Evolutionary conservation across 2,888 invertebrate genomes (phyloP), one percentile per base, ranked within the genome.

Genomic region (Drosophila kanekoi): DNA sequence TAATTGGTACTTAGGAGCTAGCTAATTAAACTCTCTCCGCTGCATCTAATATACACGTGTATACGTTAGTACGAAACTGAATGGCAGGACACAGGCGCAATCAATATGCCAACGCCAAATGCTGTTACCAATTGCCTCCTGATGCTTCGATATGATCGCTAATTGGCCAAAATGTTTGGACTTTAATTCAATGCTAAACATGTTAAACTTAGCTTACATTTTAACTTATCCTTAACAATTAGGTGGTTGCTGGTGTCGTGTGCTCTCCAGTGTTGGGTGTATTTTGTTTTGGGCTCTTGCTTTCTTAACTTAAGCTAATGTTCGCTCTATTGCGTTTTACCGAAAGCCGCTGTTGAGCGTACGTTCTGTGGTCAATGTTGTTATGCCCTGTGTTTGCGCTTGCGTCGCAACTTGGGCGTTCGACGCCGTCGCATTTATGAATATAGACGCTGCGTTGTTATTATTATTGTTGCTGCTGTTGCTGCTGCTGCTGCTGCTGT

Each of bases 341-440:
- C 81, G 86, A 64, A 82, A 81, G 43, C 83, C 51, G 28, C 80
- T 69, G 64, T 48, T 72, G 4, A 79, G 18, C 43, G 69, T 70
- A 11, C 82, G 72, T 71, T 89, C 74, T 49, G 61, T 69, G 41
- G 59, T 67, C 72, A 84, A 44, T 57, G 58, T 77, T 54, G 56
- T 66, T 47, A 62, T 72, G 44, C 80, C 57, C 51, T 81, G 81
- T 28, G 77, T 40, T 54, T 86, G 81, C 38, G 77, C 47, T 10
- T 72, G 77, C 38, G 77, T 59, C 23, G 64, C 74, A 11, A 67
- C 53, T 54, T 78, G 72, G 35, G 65, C 57, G 58, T 65, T 67
- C 35, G 67, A 44, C 60, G 68, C 49, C 52, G 61, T 41, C 14
- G 75, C 57, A 73, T 81, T 77, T 48, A 74, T 74, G 48, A 75